Base-by-base conservation (phyloP, 1,140 invertebrate genomes). In the Plectus sambesii region DNA sequence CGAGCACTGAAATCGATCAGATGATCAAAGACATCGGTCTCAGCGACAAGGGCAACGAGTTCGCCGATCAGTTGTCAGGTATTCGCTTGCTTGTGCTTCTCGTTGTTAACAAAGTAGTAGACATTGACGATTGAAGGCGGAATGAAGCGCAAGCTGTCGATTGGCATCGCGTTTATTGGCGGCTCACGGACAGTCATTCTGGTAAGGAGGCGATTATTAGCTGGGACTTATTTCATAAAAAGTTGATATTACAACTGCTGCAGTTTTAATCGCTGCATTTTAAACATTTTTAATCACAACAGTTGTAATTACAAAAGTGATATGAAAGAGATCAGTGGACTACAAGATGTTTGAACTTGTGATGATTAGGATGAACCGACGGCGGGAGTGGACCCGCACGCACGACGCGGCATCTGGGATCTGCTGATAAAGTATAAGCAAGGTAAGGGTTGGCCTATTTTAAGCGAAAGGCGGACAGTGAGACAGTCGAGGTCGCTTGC, bases 361-460 rank as follows among this genome's bases (percentile, higher is more conserved):
- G n/a, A n/a, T n/a, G n/a, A n/a, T n/a, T n/a, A n/a, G n/a, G 87
- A 93, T 70, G 87, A 96, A 70, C 89, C 89, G 29, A 89, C 87
- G 1, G 85, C 85, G 3, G 89, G 89, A 39, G 85, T 97, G 77
- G 92, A 98, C 75, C 87, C 90, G 3, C 81, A 85, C 58, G 86
- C 88, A 1, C 75, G 89, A 47, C 73, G 63, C 20, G 41, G 49
- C 9, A 68, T 65, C 54, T 78, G 77, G 77, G 72, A 77, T 39
- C 56, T 78, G n/a, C 54, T 78, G 6, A 58, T 77, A 8, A 78
- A 76, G 53, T 71, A 76, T 41, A 75, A 75, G 59, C 62, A 70
- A 67, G 70, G 74, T 74, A 53, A 42, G 40, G 20, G 22, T 12
- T 15, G 17, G 42, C 1, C n/a, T 17, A 26, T 23, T 36, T 39